Evolutionary conservation across 1,140 invertebrate genomes (phyloP).

Genomic region (Micrasema minimum): DNA sequence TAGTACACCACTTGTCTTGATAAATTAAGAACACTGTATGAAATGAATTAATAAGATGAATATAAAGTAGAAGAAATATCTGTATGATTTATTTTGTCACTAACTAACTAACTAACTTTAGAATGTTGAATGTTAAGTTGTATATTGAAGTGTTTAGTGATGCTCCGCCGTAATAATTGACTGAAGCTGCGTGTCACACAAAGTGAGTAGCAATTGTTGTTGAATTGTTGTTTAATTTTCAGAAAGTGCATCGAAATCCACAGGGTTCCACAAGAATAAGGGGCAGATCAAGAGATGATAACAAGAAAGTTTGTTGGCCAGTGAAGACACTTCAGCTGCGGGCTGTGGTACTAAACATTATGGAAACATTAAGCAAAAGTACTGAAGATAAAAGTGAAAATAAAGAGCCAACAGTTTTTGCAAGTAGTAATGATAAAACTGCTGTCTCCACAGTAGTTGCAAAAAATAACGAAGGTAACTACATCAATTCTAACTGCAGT

Average conservation of each 20-base stretch:
- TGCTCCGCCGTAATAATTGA: too few species aligned
- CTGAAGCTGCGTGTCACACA: too few species aligned
- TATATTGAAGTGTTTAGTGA: too few species aligned
- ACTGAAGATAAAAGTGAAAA: slow-evolving; percentile 58
- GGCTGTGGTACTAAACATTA: slow-evolving; percentile 59
- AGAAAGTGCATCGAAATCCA: slow-evolving; percentile 53
- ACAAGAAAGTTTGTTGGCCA: slow-evolving; percentile 62
- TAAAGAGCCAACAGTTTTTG: slow-evolving; percentile 30
- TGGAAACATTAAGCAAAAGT: slow-evolving; percentile 63
- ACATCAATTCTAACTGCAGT: neutral
- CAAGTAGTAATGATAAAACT: slow-evolving; percentile 31
- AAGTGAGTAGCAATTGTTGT: too few species aligned
- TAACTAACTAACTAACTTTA: too few species aligned
- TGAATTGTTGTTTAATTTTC: slow-evolving; percentile 37
- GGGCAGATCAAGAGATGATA: slow-evolving; percentile 64
- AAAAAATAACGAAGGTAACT: slow-evolving; percentile 61
- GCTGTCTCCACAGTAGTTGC: slow-evolving; percentile 7
- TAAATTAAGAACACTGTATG: too few species aligned
- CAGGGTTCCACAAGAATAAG: slow-evolving; percentile 59
- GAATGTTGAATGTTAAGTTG: too few species aligned
- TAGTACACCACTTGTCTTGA: too few species aligned
- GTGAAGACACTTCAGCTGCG: slow-evolving; percentile 56
- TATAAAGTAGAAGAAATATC: too few species aligned
- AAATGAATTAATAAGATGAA: too few species aligned
- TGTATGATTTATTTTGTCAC: too few species aligned